A percentile compares a stretch with the other conserved stretches of the same genome.
These are phyloP conservation scores for Lynx canadensis DNA, from an alignment of 2,113 vertebrate species.

Conservation along the genomic window DNA sequence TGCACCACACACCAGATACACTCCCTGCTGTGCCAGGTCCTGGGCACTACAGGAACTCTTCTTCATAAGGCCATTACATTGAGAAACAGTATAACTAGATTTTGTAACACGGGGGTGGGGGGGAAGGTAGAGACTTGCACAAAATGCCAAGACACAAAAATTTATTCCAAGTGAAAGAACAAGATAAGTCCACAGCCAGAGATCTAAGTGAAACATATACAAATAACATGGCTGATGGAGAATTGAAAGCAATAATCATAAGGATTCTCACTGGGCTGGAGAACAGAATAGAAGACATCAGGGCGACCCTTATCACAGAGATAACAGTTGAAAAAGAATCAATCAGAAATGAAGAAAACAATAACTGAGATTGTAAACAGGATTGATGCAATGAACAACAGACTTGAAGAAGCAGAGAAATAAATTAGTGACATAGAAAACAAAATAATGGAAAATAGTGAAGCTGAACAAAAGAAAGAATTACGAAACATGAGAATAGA, in stretches of 20 bases:
- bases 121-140: background rate
- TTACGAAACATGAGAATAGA: background rate
- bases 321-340: background rate
- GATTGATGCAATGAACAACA: background rate
- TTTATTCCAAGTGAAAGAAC: background rate
- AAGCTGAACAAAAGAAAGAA: background rate
- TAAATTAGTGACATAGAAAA: background rate
- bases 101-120: background rate
- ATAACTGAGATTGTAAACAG: background rate
- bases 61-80: background rate
- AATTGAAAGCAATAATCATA: background rate
- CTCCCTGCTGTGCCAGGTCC: background rate
- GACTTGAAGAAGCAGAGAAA: background rate
- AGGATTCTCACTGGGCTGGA: background rate
- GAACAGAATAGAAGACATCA: background rate
- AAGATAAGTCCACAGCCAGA: background rate
- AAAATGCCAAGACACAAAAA: background rate
- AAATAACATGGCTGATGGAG: background rate
- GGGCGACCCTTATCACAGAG: background rate
- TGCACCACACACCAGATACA: background rate
- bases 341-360: background rate
- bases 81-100: background rate
- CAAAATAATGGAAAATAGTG: background rate
- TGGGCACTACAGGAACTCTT: background rate
- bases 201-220: background rate